phyloP scores from a whole-genome alignment of 53 echinoderm and acorn worm genomes.

The Apostichopus leukothele region DNA sequence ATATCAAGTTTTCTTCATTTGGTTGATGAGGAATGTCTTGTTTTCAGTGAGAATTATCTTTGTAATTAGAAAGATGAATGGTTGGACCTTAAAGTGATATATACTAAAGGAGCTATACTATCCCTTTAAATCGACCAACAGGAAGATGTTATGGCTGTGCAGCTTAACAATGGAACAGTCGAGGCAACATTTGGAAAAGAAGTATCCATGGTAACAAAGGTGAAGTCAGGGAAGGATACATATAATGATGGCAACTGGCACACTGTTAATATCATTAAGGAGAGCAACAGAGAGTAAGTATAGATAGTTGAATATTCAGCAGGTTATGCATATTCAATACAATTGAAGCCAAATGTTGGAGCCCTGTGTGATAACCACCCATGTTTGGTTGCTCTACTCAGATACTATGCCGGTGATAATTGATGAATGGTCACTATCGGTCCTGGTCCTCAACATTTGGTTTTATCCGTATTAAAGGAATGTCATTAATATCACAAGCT shows the following conservation, averaged over 20 bases:
- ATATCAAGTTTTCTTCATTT: too few species aligned
- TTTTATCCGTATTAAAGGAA: too few species aligned
- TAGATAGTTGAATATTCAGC: not conserved
- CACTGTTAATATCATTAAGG: not conserved
- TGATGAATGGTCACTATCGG: not conserved
- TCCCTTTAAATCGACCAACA: not conserved
- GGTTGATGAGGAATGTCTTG: too few species aligned
- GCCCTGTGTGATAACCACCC: too few species aligned
- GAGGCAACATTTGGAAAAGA: not conserved
- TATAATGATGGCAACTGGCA: not conserved
- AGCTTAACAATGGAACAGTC: constrained; percentile 3
- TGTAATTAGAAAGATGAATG: too few species aligned
- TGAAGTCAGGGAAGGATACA: not conserved
- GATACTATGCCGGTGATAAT: constrained; percentile 7
- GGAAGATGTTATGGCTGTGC: not conserved
- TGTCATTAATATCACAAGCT: too few species aligned
- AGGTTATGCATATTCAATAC: too few species aligned
- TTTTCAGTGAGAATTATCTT: too few species aligned
- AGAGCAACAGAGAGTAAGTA: constrained; percentile 23
- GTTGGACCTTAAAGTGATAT: too few species aligned
- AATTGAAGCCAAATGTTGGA: too few species aligned
- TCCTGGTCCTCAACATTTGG: not conserved
- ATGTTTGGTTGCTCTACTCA: not conserved
- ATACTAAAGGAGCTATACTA: too few species aligned
- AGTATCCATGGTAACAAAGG: not conserved